Conservation (phyloP, 1,140 invertebrate genomes). For the Drosophila trapezifrons region DNA sequence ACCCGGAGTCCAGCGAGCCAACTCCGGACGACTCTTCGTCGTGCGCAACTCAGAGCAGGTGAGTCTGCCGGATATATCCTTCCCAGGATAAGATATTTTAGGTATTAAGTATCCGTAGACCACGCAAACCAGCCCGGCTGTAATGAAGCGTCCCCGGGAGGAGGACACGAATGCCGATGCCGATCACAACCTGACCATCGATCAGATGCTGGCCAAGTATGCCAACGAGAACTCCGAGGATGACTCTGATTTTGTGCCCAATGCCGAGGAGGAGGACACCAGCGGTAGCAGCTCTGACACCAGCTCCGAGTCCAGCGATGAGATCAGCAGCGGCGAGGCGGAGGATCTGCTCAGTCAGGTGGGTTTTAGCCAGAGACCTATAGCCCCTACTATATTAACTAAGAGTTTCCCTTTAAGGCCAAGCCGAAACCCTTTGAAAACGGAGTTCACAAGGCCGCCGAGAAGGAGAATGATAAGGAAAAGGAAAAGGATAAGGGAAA, state of each 20-base stretch:
- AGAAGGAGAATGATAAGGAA: conserved; percentile 13
- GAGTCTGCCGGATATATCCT: neutral
- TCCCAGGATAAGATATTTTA: no score
- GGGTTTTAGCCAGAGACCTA: neutral
- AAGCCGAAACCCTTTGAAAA: conserved; percentile 37
- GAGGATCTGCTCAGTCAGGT: conserved; percentile 31
- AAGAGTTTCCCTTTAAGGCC: neutral
- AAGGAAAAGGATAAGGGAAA: conserved; percentile 42
- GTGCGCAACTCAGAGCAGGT: conserved; percentile 35
- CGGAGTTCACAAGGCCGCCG: conserved; percentile 32
- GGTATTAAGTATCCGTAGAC: neutral
- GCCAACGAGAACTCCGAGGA: conserved; percentile 76
- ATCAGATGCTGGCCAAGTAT: conserved; percentile 74
- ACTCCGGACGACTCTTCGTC: conserved; percentile 31
- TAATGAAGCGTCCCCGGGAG: conserved; percentile 57
- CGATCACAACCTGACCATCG: conserved; percentile 61
- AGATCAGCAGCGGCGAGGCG: conserved; percentile 43
- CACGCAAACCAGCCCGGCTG: conserved; percentile 17
- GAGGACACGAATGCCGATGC: conserved; percentile 37
- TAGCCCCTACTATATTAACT: neutral
- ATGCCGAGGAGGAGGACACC: conserved; percentile 38
- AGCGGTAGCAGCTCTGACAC: conserved; percentile 22
- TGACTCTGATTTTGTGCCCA: conserved; percentile 77
- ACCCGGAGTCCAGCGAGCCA: conserved; percentile 56
- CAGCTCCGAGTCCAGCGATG: conserved; percentile 45